These are phyloP conservation scores for Andrena fulva DNA, from an alignment of 2,888 invertebrate genomes.

Conservation along the genomic window DNA sequence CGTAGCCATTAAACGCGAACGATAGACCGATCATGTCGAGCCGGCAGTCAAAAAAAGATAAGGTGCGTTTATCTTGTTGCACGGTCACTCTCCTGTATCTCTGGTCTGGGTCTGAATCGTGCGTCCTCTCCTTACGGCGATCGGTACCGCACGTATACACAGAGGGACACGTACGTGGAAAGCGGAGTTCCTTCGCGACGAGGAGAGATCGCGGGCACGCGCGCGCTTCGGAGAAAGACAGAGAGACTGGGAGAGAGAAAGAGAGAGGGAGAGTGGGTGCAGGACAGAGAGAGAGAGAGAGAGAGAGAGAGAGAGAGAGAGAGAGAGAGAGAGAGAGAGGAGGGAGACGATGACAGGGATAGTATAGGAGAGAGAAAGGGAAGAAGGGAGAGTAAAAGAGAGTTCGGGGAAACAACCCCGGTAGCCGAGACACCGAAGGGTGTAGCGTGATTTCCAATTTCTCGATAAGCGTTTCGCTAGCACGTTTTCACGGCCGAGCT, in stretches of 20 bases:
- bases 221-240: constrained; percentile 38
- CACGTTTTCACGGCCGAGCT: constrained; percentile 54
- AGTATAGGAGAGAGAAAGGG: constrained; percentile 48
- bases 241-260: constrained; percentile 8
- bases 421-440: constrained; percentile 68
- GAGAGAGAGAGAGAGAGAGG: constrained; percentile 42
- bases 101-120: constrained; percentile 19
- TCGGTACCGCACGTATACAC: constrained; percentile 26
- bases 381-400: constrained; percentile 59
- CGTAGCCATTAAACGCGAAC: constrained; percentile 19
- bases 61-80: constrained; percentile 77
- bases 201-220: constrained; percentile 54
- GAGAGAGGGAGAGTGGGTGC: constrained; percentile 2
- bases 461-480: constrained; percentile 56
- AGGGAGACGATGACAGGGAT: constrained; percentile 38
- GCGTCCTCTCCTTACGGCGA: constrained; percentile 34
- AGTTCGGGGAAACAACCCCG: constrained; percentile 74
- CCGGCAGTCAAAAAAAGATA: constrained; percentile 80
- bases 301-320: constrained; percentile 15
- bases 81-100: constrained; percentile 24
- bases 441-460: constrained; percentile 70
- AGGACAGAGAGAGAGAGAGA: constrained; percentile 24
- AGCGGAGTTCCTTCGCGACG: constrained; percentile 36
- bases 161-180: constrained; percentile 30
- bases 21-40: constrained; percentile 74